A percentile compares a stretch with the other conserved stretches of the same genome.
Evolutionary conservation across 2,113 vertebrate species (phyloP).

Genomic region (Bettongia penicillata): DNA sequence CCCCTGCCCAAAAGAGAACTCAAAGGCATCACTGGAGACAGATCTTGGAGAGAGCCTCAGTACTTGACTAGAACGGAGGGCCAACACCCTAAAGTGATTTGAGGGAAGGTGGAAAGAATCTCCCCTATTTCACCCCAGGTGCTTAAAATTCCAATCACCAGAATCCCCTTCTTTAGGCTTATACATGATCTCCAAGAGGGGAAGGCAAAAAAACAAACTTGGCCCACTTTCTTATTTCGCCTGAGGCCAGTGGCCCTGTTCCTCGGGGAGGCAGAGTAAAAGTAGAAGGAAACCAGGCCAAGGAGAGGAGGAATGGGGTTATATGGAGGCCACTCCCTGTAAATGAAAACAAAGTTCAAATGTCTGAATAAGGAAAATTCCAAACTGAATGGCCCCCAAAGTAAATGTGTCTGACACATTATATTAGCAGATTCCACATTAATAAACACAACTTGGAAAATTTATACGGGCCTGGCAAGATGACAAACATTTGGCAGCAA

Average conservation of each 20-base stretch:
- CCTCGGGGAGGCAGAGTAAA: background rate
- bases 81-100: background rate
- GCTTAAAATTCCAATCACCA: background rate
- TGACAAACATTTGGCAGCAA: slow-evolving; percentile 40
- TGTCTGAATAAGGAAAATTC: slow-evolving; percentile 3
- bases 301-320: background rate
- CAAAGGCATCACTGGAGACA: background rate
- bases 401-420: slow-evolving; percentile 32
- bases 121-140: background rate
- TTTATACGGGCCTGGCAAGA: slow-evolving; percentile 22
- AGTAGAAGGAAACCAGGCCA: background rate
- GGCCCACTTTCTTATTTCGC: background rate
- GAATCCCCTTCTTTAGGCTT: background rate
- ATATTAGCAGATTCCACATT: background rate
- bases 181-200: background rate
- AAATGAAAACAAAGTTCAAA: slow-evolving; percentile 9
- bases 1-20: background rate
- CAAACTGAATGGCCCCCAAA: slow-evolving; percentile 19
- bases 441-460: slow-evolving; percentile 1
- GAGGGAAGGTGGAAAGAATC: background rate
- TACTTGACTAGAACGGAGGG: background rate
- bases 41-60: background rate
- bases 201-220: background rate
- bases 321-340: background rate
- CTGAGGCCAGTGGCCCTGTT: background rate